Percentiles rank a stretch among this genome's conserved stretches.
Evolutionary conservation across 2,888 invertebrate species (phyloP).

Genomic region (Mythimna pallens): DNA sequence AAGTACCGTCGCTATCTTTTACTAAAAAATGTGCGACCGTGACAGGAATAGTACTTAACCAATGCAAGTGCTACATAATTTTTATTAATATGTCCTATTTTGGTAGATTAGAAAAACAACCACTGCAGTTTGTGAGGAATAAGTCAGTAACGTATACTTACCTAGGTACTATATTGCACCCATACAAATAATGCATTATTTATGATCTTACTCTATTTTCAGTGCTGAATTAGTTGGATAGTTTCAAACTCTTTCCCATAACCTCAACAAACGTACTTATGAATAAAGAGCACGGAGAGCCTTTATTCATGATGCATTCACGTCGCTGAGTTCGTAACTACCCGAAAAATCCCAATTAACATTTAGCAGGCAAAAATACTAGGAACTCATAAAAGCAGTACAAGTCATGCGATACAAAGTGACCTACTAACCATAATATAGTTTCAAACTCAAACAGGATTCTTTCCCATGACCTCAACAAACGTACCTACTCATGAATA

Average conservation of each 20-base stretch:
- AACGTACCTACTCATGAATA: not conserved
- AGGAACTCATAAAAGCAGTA: not conserved
- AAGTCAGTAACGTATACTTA: not conserved
- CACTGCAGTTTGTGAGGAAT: not conserved
- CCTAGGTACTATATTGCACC: no score
- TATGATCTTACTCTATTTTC: not conserved
- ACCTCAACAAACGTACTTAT: not conserved
- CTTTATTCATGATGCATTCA: not conserved
- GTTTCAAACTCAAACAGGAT: no score
- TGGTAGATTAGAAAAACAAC: not conserved
- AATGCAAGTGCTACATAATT: no score
- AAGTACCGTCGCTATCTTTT: no score
- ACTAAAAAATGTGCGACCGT: no score
- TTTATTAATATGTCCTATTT: no score
- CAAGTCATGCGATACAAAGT: constrained; percentile 45
- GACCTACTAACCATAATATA: not conserved
- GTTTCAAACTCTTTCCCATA: not conserved
- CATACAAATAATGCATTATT: no score
- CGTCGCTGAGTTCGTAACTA: no score
- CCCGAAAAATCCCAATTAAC: not conserved
- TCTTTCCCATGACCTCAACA: no score
- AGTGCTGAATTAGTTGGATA: no score
- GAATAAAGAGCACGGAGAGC: not conserved
- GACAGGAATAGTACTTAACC: no score
- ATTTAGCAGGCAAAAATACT: not conserved